phyloP scores from a whole-genome alignment of 1,140 invertebrate species.

The Pararge aegeria region DNA sequence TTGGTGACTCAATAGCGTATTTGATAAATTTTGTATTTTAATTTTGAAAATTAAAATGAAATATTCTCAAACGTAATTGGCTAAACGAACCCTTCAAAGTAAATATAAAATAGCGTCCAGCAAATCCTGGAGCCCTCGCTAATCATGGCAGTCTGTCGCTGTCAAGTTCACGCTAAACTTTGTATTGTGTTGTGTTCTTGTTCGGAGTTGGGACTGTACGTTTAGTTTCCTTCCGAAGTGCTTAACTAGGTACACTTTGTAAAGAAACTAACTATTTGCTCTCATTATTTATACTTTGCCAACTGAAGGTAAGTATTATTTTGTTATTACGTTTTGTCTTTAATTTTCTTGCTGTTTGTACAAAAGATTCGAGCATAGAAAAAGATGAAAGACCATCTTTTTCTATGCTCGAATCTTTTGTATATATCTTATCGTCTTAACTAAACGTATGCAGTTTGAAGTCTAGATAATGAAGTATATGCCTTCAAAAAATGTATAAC shows the following conservation, averaged over 20 bases:
- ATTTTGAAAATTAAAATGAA: neutral
- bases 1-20: conserved; percentile 1
- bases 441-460: no score
- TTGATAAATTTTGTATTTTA: neutral
- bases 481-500: no score
- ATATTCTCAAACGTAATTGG: neutral
- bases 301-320: neutral
- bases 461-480: no score
- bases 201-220: conserved; percentile 15
- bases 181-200: conserved; percentile 44
- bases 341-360: neutral
- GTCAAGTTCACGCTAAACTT: conserved; percentile 64
- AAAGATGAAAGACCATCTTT: no score
- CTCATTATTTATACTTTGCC: conserved; percentile 5
- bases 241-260: conserved; percentile 1
- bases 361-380: no score
- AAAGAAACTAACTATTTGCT: neutral
- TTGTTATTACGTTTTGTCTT: neutral
- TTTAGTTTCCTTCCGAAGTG: neutral
- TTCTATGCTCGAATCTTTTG: no score
- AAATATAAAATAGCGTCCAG: neutral
- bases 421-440: no score
- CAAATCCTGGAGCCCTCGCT: conserved; percentile 11
- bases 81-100: neutral
- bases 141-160: conserved; percentile 46